A percentile compares a stretch with the other conserved stretches of the same genome.
Evolutionary conservation across 92 coral and sea anemone genomes (phyloP).

Genomic region (Epizoanthus illoricatus): DNA sequence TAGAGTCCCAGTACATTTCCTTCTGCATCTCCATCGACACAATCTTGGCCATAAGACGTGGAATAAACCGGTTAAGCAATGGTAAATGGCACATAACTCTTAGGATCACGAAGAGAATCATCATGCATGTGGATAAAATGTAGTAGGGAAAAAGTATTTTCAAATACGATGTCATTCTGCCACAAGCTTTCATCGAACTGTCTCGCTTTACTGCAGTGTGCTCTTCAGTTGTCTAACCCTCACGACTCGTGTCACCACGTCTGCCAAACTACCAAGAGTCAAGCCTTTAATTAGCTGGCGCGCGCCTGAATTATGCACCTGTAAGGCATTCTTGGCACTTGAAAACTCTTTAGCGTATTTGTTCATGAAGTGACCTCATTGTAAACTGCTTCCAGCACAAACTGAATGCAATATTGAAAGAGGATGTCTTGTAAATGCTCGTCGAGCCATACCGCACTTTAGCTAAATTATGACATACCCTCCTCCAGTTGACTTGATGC

Average conservation of each 20-base stretch:
- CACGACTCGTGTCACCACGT: background rate
- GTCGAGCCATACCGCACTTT: conserved; percentile 4
- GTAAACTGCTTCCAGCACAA: background rate
- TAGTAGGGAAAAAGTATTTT: background rate
- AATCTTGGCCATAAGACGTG: background rate
- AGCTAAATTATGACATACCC: conserved; percentile 7
- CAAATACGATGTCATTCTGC: background rate
- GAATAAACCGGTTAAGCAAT: conserved; percentile 5
- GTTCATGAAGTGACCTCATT: conserved; percentile 20
- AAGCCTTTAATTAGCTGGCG: conserved; percentile 2
- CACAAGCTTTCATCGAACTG: background rate
- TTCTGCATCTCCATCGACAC: conserved; percentile 3
- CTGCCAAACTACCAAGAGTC: background rate
- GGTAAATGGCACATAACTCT: conserved; percentile 15
- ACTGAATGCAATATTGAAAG: no score
- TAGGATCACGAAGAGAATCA: conserved; percentile 5
- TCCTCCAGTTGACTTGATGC: conserved; percentile 1
- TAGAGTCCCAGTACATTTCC: conserved; percentile 50
- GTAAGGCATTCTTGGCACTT: conserved; percentile 4
- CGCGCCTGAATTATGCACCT: background rate
- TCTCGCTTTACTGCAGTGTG: background rate
- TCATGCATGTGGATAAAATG: background rate
- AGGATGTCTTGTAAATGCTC: no score
- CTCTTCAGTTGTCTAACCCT: background rate
- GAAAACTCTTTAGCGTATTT: conserved; percentile 6